Base-by-base conservation (phyloP, 1,140 invertebrate species). In the Lethrus apterus region DNA sequence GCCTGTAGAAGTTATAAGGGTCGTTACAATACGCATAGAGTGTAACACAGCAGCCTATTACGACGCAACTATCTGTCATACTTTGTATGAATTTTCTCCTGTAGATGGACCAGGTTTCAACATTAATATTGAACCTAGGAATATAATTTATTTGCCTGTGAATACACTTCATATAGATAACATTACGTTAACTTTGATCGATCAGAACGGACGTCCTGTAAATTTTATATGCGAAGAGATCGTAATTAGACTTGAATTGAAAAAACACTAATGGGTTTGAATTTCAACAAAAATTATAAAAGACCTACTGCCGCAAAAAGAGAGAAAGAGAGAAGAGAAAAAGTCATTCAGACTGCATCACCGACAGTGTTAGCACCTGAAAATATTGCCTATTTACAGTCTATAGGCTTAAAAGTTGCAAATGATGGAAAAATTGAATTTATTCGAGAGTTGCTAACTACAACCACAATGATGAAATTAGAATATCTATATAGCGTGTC, bases 191-290 rank as follows among this genome's bases (percentile, higher is more conserved):
- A 35, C 34, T 11, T 11, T 56, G 11, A 17, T 54, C 10, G 52
- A 55, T 48, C 55, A 57, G 38, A 34, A 57, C 51, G 51, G 42
- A 1, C 15, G 31, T 2, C 34, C 34, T 4, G 49, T 57, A 11
- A 48, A 57, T 55, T 57, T 55, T 48, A 18, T 47, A 10, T 46
- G 52, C 11, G 55, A 55, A 48, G 32, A 49, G 20, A 50, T 55
- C 8, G 19, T 50, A 14, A 21, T 30, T 23, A 31, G 26, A 48
- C 32, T 48, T 9, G 36, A 24, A 17, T 14, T 10, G 13, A 17
- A 13, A n/a, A 41, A 23, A 10, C 15, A n/a, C n/a, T n/a, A n/a
- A 41, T 41, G 21, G 38, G 38, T 3, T 15, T n/a, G n/a, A n/a
- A n/a, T n/a, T n/a, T n/a, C n/a, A n/a, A n/a, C n/a, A n/a, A n/a